phyloP scores from a whole-genome alignment of 2,113 vertebrate species.

The Naja naja region DNA sequence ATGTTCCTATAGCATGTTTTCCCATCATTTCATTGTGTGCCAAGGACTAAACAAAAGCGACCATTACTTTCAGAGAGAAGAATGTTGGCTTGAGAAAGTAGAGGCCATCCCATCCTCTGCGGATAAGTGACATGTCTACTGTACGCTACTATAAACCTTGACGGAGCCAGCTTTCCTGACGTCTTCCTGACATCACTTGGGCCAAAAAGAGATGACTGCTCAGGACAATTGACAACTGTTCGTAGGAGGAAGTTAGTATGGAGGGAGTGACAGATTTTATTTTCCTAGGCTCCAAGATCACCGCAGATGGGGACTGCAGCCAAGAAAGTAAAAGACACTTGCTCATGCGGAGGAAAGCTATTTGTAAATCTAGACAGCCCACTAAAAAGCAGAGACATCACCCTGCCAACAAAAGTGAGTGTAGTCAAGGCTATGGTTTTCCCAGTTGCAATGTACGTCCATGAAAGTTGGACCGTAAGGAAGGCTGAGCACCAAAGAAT shows the following conservation, averaged over 20 bases:
- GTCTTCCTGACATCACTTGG: constrained; percentile 46
- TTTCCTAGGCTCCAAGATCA: no score
- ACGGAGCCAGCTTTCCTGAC: constrained; percentile 58
- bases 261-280: no score
- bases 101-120: constrained; percentile 32
- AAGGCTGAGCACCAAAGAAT: no score
- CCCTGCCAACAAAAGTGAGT: no score
- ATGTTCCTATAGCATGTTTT: constrained; percentile 67
- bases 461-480: no score
- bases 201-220: constrained; percentile 65
- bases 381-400: no score
- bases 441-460: no score
- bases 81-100: constrained; percentile 66
- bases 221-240: constrained; percentile 53
- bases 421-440: no score
- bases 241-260: background rate
- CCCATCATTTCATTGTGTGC: constrained; percentile 77
- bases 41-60: constrained; percentile 78
- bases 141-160: constrained; percentile 64
- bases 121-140: constrained; percentile 70
- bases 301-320: no score
- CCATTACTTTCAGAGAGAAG: constrained; percentile 65
- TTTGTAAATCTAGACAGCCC: no score
- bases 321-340: no score
- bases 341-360: no score